Conservation (phyloP, 2,113 vertebrate genomes). For the Malurus melanocephalus region DNA sequence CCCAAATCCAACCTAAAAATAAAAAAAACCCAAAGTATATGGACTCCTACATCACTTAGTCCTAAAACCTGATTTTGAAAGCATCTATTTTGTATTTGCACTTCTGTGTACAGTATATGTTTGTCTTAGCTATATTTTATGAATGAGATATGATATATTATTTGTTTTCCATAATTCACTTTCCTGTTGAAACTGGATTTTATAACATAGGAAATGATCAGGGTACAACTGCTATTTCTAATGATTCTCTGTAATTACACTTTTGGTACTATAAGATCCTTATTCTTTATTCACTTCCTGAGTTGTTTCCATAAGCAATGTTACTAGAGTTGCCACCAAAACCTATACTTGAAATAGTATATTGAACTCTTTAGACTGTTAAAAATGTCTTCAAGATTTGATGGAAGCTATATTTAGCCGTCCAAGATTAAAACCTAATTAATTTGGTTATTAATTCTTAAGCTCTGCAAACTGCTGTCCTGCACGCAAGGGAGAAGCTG, state of each 20-base stretch:
- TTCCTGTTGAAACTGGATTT: background rate
- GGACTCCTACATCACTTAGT: background rate
- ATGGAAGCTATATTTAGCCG: conserved; percentile 25
- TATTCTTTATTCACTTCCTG: background rate
- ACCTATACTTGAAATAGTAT: background rate
- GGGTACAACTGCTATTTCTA: background rate
- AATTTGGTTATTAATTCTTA: conserved; percentile 36
- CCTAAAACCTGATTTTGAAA: background rate
- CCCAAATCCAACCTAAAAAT: background rate
- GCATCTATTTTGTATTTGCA: background rate
- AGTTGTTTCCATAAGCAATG: background rate
- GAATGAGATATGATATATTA: background rate
- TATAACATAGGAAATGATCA: background rate
- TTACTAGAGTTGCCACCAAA: background rate
- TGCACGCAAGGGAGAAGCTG: background rate
- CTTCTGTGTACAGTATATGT: background rate
- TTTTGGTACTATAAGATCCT: background rate
- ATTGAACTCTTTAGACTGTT: background rate
- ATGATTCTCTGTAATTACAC: background rate
- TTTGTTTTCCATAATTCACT: background rate
- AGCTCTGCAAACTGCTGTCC: conserved; percentile 1
- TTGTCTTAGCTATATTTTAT: background rate
- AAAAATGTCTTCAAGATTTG: background rate
- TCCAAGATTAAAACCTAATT: conserved; percentile 37
- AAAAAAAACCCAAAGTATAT: background rate